Base-by-base conservation (phyloP, 2,888 invertebrate species). In the Andrena trimmerana region DNA sequence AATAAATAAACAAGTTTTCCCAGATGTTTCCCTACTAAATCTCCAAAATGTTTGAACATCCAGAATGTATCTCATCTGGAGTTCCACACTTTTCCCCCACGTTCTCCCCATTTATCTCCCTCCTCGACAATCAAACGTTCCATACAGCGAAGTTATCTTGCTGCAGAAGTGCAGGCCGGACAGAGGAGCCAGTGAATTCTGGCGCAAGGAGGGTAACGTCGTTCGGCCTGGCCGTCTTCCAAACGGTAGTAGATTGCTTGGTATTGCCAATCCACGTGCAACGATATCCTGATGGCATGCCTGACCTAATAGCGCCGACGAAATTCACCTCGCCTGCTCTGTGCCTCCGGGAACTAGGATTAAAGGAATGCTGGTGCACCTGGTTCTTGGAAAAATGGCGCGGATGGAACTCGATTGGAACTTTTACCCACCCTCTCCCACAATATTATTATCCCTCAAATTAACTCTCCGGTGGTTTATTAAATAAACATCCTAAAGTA, bases 191-290 rank as follows among this genome's bases (percentile, higher is more conserved):
- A 75, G 69, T 67, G 78, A 81, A 85, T 85, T 90, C 89, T 91
- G 90, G 90, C 89, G 87, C 86, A 76, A 83, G 83, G 60, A 72
- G 74, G 79, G 59, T 67, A 84, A 88, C 84, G 83, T 84, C 85
- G 84, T 85, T 79, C 36, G 79, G 54, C 83, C 83, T 92, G 92
- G 92, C 91, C 75, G 50, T 59, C 70, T 67, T 90, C 92, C 92
- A 92, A 92, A 86, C 87, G 78, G 78, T 80, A 65, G 72, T 78
- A 76, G 83, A 74, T 67, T 77, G 62, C 67, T 73, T 36, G 76
- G 33, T 80, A 88, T 83, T 82, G 85, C 75, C 87, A 86, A 83
- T 85, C 62, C 79, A 80, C 71, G 74, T 69, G 76, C 75, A 69
- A 77, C 78, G 78, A 75, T 79, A 86, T 68, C 74, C 73, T 54